Conservation (phyloP, 2,797 vertebrate species). For the Argya squamiceps region DNA sequence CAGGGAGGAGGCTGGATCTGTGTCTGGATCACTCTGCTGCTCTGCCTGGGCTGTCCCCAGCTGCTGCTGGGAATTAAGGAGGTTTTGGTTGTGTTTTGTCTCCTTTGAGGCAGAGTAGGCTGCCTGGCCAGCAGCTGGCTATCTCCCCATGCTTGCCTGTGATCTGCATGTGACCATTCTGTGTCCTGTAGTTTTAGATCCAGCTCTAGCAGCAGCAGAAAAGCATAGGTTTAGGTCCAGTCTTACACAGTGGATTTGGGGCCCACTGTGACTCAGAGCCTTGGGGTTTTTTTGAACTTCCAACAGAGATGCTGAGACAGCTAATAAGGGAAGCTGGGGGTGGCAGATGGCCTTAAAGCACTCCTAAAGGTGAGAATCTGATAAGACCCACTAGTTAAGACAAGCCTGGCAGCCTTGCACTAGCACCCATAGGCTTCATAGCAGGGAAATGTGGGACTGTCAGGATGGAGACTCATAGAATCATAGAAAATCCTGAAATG, state of each 20-base stretch:
- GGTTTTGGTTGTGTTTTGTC: not conserved
- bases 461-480: not conserved
- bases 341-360: not conserved
- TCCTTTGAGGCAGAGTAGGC: not conserved
- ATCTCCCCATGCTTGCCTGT: not conserved
- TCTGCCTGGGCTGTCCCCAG: not conserved
- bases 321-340: fast-evolving
- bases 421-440: not conserved
- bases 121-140: not conserved
- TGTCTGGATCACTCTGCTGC: not conserved
- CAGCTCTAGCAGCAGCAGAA: not conserved
- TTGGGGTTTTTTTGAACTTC: not conserved
- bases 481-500: not conserved
- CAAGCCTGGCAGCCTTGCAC: not conserved
- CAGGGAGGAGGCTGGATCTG: not conserved
- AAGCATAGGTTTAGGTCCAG: not conserved
- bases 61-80: not conserved
- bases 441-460: not conserved
- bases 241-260: not conserved
- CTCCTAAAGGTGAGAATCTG: not conserved
- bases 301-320: not conserved
- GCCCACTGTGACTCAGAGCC: not conserved
- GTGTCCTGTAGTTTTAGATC: not conserved
- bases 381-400: not conserved
- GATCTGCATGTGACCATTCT: not conserved